These are phyloP conservation scores for Colinus virginianus DNA, from an alignment of 2,113 vertebrate species.

Conservation along the genomic window DNA sequence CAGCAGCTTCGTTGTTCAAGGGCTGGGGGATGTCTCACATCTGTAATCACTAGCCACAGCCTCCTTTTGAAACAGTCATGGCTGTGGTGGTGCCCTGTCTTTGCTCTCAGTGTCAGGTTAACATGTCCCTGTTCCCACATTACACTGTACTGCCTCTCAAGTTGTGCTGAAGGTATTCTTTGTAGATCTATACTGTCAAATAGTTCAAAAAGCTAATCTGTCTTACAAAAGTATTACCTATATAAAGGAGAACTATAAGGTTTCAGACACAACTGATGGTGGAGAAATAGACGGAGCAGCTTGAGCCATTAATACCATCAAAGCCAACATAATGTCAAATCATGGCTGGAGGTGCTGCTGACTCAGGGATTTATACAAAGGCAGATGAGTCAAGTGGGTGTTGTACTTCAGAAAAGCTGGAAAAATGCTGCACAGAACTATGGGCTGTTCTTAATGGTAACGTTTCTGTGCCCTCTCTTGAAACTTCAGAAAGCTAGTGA, in stretches of 20 bases:
- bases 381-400: constrained; percentile 54
- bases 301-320: constrained; percentile 9
- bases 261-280: neutral
- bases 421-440: neutral
- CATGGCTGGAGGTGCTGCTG: constrained; percentile 56
- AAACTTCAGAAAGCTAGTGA: neutral
- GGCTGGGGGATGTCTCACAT: neutral
- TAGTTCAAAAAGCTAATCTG: constrained; percentile 17
- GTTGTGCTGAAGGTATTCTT: neutral
- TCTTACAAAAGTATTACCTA: constrained; percentile 18
- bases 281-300: constrained; percentile 6
- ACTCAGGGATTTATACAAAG: constrained; percentile 52
- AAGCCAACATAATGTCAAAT: constrained; percentile 37
- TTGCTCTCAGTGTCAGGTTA: neutral
- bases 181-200: constrained; percentile 6
- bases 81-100: neutral
- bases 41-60: neutral
- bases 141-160: neutral
- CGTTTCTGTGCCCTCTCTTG: neutral
- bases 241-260: neutral
- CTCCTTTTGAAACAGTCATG: neutral
- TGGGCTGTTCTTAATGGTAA: neutral
- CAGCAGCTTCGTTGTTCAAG: neutral
- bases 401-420: neutral
- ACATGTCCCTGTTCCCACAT: neutral